Conservation (phyloP, 2,888 invertebrate genomes). For the Amorpha juglandis region DNA sequence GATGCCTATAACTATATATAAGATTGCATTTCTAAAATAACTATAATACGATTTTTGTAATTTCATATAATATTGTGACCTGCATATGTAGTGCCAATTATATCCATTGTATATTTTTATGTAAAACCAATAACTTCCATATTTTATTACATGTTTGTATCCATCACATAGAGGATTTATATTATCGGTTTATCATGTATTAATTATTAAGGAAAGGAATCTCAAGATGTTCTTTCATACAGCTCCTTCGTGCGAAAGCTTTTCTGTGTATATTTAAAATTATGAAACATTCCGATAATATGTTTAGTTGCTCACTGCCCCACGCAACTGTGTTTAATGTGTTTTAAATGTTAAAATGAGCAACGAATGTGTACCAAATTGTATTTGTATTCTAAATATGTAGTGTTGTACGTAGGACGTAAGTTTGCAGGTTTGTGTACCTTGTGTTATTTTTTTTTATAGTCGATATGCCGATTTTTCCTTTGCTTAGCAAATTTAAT, state of each 20-base stretch:
- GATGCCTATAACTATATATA: conserved; percentile 43
- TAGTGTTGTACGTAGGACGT: conserved; percentile 73
- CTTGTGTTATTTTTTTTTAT: conserved; percentile 35
- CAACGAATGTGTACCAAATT: conserved; percentile 84
- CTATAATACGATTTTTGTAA: conserved; percentile 64
- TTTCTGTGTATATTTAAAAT: conserved; percentile 21
- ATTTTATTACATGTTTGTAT: conserved; percentile 46
- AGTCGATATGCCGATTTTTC: conserved; percentile 13
- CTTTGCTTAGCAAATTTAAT: conserved; percentile 27
- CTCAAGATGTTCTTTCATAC: conserved; percentile 53
- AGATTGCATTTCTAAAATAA: conserved; percentile 26
- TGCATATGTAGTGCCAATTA: conserved; percentile 80
- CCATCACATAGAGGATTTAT: conserved; percentile 43
- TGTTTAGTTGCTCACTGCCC: conserved; percentile 65
- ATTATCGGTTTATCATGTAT: conserved; percentile 41
- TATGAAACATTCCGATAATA: conserved; percentile 73
- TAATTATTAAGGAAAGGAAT: conserved; percentile 53
- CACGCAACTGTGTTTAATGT: conserved; percentile 51
- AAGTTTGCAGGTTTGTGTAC: conserved; percentile 65
- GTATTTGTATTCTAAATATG: conserved; percentile 56
- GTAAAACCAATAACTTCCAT: conserved; percentile 57
- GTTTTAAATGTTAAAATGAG: conserved; percentile 65
- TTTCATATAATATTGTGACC: conserved; percentile 72
- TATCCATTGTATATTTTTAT: conserved; percentile 60
- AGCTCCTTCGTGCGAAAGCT: conserved; percentile 27